phyloP scores from a whole-genome alignment of 2,797 vertebrate genomes.

The Hoplostethus mediterraneus region DNA sequence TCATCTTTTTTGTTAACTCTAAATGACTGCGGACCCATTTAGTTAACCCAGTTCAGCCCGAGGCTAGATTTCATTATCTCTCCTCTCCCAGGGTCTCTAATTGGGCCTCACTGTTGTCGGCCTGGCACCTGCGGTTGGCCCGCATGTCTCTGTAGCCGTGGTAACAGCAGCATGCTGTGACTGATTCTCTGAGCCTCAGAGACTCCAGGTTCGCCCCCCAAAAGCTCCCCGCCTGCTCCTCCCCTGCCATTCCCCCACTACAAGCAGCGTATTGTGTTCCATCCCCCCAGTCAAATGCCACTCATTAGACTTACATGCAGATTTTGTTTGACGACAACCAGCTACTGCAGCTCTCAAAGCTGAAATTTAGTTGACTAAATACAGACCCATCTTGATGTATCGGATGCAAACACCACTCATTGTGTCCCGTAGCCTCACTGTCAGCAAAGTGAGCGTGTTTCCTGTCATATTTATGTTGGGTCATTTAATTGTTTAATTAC shows the following conservation, averaged over 20 bases:
- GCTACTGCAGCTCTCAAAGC: constrained; percentile 11
- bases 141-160: constrained; percentile 81
- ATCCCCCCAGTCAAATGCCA: constrained; percentile 54
- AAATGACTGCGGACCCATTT: constrained; percentile 79
- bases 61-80: constrained; percentile 80
- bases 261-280: constrained; percentile 59
- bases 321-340: constrained; percentile 55
- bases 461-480: background rate
- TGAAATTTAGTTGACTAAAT: constrained; percentile 42
- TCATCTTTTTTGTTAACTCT: constrained; percentile 71
- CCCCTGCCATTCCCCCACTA: constrained; percentile 56
- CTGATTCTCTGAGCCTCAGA: constrained; percentile 63
- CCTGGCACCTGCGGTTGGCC: constrained; percentile 82
- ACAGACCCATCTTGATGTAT: background rate
- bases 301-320: constrained; percentile 52
- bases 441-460: background rate
- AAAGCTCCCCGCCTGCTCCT: constrained; percentile 36
- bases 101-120: constrained; percentile 81
- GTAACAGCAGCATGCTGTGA: constrained; percentile 81
- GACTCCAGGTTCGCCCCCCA: constrained; percentile 37
- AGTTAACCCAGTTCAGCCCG: constrained; percentile 78
- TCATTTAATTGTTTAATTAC: background rate
- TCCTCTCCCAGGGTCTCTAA: constrained; percentile 81
- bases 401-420: constrained; percentile 5
- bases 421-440: no score